phyloP scores from a whole-genome alignment of 2,113 vertebrate species.

The Leuciscus idus region DNA sequence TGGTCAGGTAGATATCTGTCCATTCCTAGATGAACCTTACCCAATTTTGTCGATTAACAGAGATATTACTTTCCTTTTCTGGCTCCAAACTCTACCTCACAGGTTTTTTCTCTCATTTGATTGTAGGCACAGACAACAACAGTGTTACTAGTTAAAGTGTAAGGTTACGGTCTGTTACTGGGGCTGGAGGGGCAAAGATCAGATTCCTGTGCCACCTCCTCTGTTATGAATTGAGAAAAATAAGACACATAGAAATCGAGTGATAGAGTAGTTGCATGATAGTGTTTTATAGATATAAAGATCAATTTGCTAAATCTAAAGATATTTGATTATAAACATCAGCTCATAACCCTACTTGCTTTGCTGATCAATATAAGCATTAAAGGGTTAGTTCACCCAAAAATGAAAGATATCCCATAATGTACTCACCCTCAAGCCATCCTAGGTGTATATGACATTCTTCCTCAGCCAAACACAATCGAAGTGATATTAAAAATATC shows the following conservation, averaged over 20 bases:
- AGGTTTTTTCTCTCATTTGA: background rate
- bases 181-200: slow-evolving; percentile 72
- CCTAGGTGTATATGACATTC: background rate
- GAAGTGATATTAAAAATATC: no score
- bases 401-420: background rate
- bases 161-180: slow-evolving; percentile 62
- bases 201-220: slow-evolving; percentile 50
- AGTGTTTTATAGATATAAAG: background rate
- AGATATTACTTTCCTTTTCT: background rate
- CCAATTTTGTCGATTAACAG: background rate
- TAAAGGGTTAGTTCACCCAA: background rate
- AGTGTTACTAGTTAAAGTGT: slow-evolving; percentile 64
- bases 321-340: background rate
- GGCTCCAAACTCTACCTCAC: background rate
- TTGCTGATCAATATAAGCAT: background rate
- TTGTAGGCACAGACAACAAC: slow-evolving; percentile 55
- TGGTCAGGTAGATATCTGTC: background rate
- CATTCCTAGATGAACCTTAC: background rate
- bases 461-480: no score
- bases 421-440: background rate
- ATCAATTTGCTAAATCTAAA: background rate
- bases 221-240: background rate
- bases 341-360: background rate
- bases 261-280: background rate
- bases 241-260: background rate